A percentile compares a stretch with the other conserved stretches of the same genome.
These are phyloP conservation scores for Calyptomena viridis DNA, from an alignment of 2,113 vertebrate species.

Conservation along the genomic window DNA sequence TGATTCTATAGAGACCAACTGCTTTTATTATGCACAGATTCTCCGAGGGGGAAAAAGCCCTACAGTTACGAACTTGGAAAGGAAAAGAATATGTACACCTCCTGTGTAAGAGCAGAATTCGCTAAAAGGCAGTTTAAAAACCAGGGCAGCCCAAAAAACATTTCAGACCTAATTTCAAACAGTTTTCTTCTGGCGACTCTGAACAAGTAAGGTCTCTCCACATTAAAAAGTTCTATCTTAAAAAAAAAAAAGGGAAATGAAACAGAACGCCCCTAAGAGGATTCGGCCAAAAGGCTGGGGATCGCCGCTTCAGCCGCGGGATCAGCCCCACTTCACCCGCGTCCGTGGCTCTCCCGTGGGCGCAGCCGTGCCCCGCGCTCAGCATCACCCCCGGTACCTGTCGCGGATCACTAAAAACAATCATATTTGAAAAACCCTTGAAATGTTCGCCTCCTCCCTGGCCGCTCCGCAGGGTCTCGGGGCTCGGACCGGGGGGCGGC, in stretches of 20 bases:
- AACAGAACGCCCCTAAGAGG: neutral
- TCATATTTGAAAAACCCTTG: accelerated
- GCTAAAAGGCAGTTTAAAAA: neutral
- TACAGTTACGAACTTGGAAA: neutral
- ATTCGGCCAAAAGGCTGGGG: neutral
- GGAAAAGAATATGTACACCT: neutral
- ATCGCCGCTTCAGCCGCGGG: neutral
- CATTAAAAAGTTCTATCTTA: neutral
- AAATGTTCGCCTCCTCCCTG: neutral
- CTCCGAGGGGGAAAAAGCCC: neutral
- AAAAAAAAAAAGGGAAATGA: accelerated
- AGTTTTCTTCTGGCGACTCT: neutral
- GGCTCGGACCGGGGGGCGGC: neutral
- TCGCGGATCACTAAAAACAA: accelerated
- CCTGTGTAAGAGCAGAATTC: neutral
- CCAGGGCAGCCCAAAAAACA: neutral
- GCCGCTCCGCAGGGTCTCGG: neutral
- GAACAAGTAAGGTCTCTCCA: neutral
- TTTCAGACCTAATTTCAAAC: neutral
- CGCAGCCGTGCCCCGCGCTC: neutral
- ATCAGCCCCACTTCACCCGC: neutral
- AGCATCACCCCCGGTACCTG: neutral
- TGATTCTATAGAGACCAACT: constrained; percentile 43
- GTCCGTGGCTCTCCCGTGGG: neutral
- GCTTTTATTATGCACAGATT: neutral